These are phyloP conservation scores for Darevskia mixta DNA, from an alignment of 2,797 vertebrate genomes.

Conservation along the genomic window DNA sequence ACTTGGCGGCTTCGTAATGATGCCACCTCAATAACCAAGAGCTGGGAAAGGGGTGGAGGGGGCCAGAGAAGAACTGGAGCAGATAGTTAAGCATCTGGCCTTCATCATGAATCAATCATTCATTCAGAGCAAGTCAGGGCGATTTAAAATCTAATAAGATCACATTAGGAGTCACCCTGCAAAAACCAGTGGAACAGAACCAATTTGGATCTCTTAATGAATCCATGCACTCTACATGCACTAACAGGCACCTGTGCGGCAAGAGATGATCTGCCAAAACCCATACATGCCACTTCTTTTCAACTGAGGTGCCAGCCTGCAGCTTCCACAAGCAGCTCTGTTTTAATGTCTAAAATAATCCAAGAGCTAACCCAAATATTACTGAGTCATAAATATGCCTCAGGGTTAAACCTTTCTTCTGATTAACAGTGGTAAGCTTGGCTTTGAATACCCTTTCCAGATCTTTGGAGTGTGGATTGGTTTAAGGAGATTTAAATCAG, in stretches of 20 bases:
- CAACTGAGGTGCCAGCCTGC: rapidly evolving
- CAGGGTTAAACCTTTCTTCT: not conserved
- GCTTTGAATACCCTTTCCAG: not conserved
- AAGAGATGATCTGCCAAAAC: not conserved
- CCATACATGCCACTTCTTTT: not conserved
- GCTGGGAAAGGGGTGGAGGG: not conserved
- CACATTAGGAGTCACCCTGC: constrained; percentile 13
- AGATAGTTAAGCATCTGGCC: constrained; percentile 64
- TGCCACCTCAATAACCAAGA: constrained; percentile 29
- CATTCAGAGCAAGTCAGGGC: constrained; percentile 20
- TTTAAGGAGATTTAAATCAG: not conserved
- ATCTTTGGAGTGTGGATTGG: not conserved
- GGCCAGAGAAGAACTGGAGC: not conserved
- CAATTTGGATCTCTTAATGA: not conserved
- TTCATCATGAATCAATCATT: constrained; percentile 32
- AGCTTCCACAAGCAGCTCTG: not conserved
- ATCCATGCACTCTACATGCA: not conserved
- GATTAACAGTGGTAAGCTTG: not conserved
- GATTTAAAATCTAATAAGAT: not conserved
- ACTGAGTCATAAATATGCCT: rapidly evolving
- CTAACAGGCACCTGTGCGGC: rapidly evolving
- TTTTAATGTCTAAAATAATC: not conserved
- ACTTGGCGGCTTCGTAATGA: constrained; percentile 17
- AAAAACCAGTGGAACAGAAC: constrained; percentile 14
- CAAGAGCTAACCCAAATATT: not conserved